Evolutionary conservation across 1,140 invertebrate genomes (phyloP), one percentile per base, ranked within the genome.

Genomic region (Vanessa atalanta): DNA sequence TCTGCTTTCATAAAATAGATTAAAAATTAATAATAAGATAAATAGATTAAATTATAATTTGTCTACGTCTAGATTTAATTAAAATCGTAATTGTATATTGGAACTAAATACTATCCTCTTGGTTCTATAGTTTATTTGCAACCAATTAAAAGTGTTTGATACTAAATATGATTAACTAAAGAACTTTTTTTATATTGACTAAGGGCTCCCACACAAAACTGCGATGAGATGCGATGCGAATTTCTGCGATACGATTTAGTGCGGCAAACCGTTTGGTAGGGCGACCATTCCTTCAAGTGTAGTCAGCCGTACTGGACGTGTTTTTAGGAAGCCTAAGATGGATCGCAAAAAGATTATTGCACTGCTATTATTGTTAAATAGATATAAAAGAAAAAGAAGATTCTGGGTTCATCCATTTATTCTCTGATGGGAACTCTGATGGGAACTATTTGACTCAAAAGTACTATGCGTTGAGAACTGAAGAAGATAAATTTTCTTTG

Each of bases 401-500:
- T 81, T 77, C 71, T 81, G 75, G 75, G 75, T 79, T 79, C 77
- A 81, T 77, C 73, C 77, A 74, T 81, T 75, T 76, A 79, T 81
- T 75, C n/a, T n/a, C n/a, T n/a, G n/a, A 76, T 70, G 71, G 67
- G 77, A 83, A 83, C 70, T 47, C 74, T 16, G 72, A 73, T 79
- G 72, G 79, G 20, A 79, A 81, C 71, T 79, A 68, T 79, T 83
- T 83, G 73, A 65, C 11, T 81, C 65, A 61, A 82, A 82, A 82
- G 74, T 83, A 80, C 76, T 15, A 78, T 75, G 75, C 73, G 68
- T 77, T 82, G 60, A 79, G 77, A 78, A 79, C 70, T 53, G 78
- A 79, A 65, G 67, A 82, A 81, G 70, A 76, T 65, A 73, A 71
- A 31, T 83, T 48, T 57, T 57, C 20, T 60, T 60, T 60, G 57